These are phyloP conservation scores for Acridotheres tristis DNA, from an alignment of 2,797 vertebrate species.

Conservation along the genomic window DNA sequence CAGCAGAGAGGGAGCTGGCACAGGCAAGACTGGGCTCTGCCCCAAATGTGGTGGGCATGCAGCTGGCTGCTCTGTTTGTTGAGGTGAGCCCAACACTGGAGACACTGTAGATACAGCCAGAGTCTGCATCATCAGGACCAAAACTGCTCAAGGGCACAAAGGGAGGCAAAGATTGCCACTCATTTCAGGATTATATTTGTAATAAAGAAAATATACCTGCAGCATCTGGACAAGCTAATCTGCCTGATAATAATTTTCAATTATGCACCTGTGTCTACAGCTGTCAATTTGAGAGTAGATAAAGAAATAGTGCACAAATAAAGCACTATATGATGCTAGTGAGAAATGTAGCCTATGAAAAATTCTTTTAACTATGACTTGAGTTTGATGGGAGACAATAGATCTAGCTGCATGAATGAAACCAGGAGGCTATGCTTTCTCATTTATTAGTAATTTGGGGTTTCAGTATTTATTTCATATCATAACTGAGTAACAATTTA, in stretches of 20 bases:
- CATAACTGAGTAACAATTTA: not conserved
- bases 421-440: too few relatives aligned
- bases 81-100: too few relatives aligned
- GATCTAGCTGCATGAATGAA: not conserved
- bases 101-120: not conserved
- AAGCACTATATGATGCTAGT: not conserved
- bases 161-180: not conserved
- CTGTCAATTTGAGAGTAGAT: not conserved
- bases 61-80: too few relatives aligned
- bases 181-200: not conserved
- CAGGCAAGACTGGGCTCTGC: not conserved
- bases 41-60: accelerated
- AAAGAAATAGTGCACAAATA: not conserved
- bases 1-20: not conserved
- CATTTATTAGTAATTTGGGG: not conserved
- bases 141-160: too few relatives aligned
- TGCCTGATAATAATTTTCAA: not conserved
- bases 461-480: not conserved
- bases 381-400: not conserved
- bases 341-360: not conserved
- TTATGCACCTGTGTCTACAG: not conserved
- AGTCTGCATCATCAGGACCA: not conserved
- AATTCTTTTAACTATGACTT: not conserved
- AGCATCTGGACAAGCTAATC: not conserved
- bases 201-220: not conserved